Conservation (phyloP, 2,888 invertebrate species). For the Cataglyphis altisquamis region DNA sequence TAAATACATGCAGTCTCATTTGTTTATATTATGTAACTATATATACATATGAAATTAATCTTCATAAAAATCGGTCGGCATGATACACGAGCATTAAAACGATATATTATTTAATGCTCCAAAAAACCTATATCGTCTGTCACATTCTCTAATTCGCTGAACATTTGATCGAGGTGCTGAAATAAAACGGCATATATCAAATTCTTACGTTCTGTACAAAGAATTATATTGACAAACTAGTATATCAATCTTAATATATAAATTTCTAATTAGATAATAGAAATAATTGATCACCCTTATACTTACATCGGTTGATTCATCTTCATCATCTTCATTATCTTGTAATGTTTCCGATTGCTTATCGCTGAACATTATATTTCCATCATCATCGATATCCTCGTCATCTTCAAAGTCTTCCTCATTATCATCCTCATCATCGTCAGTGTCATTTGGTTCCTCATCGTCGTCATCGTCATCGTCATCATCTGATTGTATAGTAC, state of each 20-base stretch:
- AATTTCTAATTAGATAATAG: neutral
- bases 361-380: conserved; percentile 57
- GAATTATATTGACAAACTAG: conserved; percentile 17
- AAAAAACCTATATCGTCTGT: conserved; percentile 80
- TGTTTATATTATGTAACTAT: conserved; percentile 63
- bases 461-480: conserved; percentile 73
- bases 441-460: neutral
- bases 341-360: conserved; percentile 63
- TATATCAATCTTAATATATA: neutral
- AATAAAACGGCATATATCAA: conserved; percentile 63
- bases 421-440: conserved; percentile 3
- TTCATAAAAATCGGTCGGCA: conserved; percentile 26
- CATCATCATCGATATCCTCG: conserved; percentile 60
- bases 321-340: conserved; percentile 63
- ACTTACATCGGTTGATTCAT: conserved; percentile 80
- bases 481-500: conserved; percentile 72
- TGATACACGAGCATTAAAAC: conserved; percentile 34
- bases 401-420: conserved; percentile 62
- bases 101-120: conserved; percentile 42
- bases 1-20: conserved; percentile 74
- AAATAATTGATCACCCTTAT: neutral
- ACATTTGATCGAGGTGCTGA: conserved; percentile 82
- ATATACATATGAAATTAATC: conserved; percentile 64
- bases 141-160: conserved; percentile 81
- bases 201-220: conserved; percentile 11